phyloP scores from a whole-genome alignment of 2,113 vertebrate species.

The Pelvicachromis taeniatus region DNA sequence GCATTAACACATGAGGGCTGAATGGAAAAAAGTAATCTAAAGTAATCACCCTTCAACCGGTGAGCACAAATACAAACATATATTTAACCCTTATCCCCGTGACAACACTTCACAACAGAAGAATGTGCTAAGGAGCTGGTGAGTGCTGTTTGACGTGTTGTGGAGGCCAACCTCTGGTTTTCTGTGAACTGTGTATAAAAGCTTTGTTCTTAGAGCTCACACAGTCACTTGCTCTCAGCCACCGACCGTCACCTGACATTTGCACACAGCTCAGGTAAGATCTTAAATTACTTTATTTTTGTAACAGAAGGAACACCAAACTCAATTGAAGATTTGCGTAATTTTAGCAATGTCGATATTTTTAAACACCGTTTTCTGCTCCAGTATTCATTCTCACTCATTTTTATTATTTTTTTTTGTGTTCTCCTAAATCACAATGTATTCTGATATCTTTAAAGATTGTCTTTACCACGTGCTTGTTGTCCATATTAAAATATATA shows the following conservation, averaged over 20 bases:
- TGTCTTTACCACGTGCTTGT: neutral
- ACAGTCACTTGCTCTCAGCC: neutral
- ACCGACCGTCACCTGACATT: neutral
- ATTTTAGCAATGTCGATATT: neutral
- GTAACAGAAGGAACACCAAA: neutral
- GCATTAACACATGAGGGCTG: neutral
- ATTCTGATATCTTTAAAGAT: neutral
- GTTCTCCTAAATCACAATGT: neutral
- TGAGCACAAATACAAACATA: too few species aligned
- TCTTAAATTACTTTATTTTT: neutral
- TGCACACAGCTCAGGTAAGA: constrained; percentile 2
- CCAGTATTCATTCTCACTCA: neutral
- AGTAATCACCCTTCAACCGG: too few species aligned
- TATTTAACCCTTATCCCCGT: neutral
- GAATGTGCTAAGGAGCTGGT: constrained; percentile 18
- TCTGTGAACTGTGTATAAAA: neutral
- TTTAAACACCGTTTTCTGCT: neutral
- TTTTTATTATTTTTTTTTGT: neutral
- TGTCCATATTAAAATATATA: neutral
- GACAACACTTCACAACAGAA: neutral
- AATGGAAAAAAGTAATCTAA: neutral
- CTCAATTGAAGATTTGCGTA: neutral
- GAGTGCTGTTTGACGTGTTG: neutral
- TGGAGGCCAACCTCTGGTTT: neutral
- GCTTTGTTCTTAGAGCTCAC: neutral